phyloP scores from a whole-genome alignment of 2,797 vertebrate species.

The Tenualosa thibaudeaui region DNA sequence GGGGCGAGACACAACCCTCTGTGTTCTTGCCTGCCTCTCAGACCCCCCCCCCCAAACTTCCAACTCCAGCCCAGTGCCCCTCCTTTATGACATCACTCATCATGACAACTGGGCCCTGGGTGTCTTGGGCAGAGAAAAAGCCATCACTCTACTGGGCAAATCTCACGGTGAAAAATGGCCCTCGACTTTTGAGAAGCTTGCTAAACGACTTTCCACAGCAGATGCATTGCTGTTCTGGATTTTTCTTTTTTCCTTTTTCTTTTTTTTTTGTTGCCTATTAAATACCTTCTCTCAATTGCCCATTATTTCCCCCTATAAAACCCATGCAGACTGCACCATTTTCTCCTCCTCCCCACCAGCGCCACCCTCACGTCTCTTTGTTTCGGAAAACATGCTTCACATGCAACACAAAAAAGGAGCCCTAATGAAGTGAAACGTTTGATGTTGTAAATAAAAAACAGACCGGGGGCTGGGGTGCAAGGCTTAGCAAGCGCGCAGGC shows the following conservation, averaged over 20 bases:
- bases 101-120: conserved; percentile 38
- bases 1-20: conserved; percentile 51
- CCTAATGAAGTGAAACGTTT: conserved; percentile 84
- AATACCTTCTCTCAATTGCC: conserved; percentile 82
- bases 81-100: conserved; percentile 47
- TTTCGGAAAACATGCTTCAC: conserved; percentile 81
- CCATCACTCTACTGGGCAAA: conserved; percentile 59
- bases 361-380: conserved; percentile 67
- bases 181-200: conserved; percentile 60
- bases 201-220: conserved; percentile 65
- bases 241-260: conserved; percentile 29
- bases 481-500: conserved; percentile 62
- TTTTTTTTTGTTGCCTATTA: conserved; percentile 72
- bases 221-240: conserved; percentile 68
- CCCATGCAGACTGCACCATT: conserved; percentile 73
- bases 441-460: conserved; percentile 83
- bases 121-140: conserved; percentile 50
- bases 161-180: conserved; percentile 55
- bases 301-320: conserved; percentile 83
- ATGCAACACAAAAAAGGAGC: conserved; percentile 72
- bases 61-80: background rate
- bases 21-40: conserved; percentile 38
- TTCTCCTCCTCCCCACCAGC: conserved; percentile 56
- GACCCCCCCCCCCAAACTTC: conserved; percentile 16
- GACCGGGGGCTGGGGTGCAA: conserved; percentile 65